These are phyloP conservation scores for Gobio occitaniae DNA, from an alignment of 2,797 vertebrate genomes.

Conservation along the genomic window DNA sequence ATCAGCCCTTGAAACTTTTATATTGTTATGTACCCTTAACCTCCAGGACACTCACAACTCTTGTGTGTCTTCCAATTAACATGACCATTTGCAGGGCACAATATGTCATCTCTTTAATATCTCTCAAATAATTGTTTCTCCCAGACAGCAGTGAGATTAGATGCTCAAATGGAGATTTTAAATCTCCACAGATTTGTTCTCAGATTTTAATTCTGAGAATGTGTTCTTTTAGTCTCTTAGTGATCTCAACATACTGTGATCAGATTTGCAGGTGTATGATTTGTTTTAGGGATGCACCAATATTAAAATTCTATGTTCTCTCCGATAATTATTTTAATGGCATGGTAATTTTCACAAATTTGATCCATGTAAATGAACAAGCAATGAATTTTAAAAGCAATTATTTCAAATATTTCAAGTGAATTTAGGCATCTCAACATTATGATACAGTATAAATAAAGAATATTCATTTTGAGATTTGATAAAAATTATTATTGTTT, in stretches of 20 bases:
- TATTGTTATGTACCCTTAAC: constrained; percentile 43
- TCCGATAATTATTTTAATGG: neutral
- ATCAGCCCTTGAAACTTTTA: constrained; percentile 48
- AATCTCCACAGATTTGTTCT: neutral
- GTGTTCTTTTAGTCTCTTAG: neutral
- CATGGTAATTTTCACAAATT: no score
- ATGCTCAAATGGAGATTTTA: neutral
- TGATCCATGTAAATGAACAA: neutral
- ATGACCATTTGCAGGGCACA: constrained; percentile 2
- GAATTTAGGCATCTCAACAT: neutral
- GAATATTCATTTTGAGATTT: neutral
- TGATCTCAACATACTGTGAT: neutral
- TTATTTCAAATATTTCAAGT: neutral
- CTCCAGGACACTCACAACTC: constrained; percentile 21
- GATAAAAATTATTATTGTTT: neutral
- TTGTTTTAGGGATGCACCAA: neutral
- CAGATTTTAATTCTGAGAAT: neutral
- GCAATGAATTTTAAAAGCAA: neutral
- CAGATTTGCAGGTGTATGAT: neutral
- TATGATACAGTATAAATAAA: neutral
- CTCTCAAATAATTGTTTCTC: neutral
- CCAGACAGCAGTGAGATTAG: neutral
- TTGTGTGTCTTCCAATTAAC: constrained; percentile 32
- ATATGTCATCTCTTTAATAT: constrained; percentile 10
- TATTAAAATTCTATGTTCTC: neutral